phyloP scores from a whole-genome alignment of 2,113 vertebrate genomes.

The Elanoides forficatus region DNA sequence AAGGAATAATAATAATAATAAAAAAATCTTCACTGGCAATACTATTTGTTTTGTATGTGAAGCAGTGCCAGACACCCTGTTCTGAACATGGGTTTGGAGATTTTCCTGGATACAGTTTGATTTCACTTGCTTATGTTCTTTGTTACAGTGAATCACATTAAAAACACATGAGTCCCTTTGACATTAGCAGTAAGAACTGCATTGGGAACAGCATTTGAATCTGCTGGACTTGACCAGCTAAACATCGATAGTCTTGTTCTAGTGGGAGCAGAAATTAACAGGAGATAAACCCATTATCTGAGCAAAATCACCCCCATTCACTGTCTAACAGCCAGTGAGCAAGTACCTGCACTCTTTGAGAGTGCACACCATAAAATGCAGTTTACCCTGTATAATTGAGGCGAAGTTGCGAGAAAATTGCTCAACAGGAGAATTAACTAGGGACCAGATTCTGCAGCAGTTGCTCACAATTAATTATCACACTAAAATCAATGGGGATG shows the following conservation, averaged over 20 bases:
- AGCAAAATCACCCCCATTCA: not conserved
- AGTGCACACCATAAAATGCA: not conserved
- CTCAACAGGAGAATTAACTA: not conserved
- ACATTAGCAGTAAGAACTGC: not conserved
- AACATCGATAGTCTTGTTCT: not conserved
- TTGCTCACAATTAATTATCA: not conserved
- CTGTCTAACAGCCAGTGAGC: not conserved
- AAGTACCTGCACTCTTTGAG: not conserved
- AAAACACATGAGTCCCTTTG: not conserved
- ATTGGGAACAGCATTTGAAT: not conserved
- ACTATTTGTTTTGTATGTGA: not conserved
- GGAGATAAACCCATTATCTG: not conserved
- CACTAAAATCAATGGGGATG: not conserved
- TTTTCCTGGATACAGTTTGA: not conserved
- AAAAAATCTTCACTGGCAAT: not conserved
- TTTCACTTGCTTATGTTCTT: not conserved
- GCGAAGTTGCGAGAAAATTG: not conserved
- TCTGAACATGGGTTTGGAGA: not conserved
- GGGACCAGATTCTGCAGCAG: not conserved
- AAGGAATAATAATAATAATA: not conserved
- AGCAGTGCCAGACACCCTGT: not conserved
- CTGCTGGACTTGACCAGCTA: not conserved
- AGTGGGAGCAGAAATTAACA: not conserved
- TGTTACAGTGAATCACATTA: not conserved
- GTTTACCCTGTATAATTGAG: not conserved